phyloP scores from a whole-genome alignment of 2,888 invertebrate genomes.

The Diarsia brunnea region DNA sequence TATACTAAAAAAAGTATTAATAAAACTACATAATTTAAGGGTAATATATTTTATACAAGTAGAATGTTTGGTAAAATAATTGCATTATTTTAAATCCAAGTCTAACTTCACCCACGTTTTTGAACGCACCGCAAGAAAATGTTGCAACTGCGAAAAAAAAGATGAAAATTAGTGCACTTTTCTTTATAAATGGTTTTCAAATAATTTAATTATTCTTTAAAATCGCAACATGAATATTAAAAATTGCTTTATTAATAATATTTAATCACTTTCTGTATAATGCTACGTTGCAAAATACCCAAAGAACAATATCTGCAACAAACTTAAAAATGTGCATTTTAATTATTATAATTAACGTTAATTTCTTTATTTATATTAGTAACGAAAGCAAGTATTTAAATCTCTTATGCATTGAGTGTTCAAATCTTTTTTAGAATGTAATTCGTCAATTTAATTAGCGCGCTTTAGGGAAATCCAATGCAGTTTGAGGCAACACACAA shows the following conservation, averaged over 20 bases:
- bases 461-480: slow-evolving; percentile 6
- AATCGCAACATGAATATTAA: neutral
- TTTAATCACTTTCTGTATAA: neutral
- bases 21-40: too few relatives aligned
- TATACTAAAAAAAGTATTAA: too few relatives aligned
- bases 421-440: neutral
- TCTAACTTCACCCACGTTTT: slow-evolving; percentile 4
- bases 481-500: slow-evolving; percentile 71
- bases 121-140: slow-evolving; percentile 40
- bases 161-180: neutral
- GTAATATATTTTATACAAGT: too few relatives aligned
- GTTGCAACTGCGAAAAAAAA: slow-evolving; percentile 44
- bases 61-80: neutral
- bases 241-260: too few relatives aligned
- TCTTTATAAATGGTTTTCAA: neutral
- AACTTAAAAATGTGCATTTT: neutral
- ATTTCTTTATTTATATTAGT: neutral
- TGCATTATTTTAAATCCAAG: neutral
- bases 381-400: neutral
- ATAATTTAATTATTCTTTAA: too few relatives aligned
- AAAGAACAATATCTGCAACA: neutral
- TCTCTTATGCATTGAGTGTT: fast-evolving
- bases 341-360: too few relatives aligned
- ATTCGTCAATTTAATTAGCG: neutral
- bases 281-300: neutral